A percentile compares a stretch with the other conserved stretches of the same genome.
phyloP scores from a whole-genome alignment of 2,888 invertebrate species.

The Quadriops clusia region DNA sequence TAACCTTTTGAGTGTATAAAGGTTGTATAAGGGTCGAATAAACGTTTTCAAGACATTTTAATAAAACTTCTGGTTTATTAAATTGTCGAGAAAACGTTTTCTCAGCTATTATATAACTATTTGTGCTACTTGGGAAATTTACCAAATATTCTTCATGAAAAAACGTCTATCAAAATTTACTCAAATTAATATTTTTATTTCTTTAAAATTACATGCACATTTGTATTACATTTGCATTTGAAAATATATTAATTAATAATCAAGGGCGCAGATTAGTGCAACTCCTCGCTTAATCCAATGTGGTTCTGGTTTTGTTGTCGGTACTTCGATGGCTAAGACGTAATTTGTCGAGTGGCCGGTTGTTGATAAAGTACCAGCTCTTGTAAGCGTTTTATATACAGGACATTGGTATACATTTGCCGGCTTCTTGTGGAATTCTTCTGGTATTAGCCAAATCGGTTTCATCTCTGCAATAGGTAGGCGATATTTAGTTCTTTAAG shows the following conservation, averaged over 20 bases:
- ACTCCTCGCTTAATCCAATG: conserved; percentile 55
- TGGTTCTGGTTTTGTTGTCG: conserved; percentile 40
- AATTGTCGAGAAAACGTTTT: no score
- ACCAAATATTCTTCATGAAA: no score
- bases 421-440: conserved; percentile 45
- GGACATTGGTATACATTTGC: conserved; percentile 46
- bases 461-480: conserved; percentile 46
- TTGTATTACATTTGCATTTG: not conserved
- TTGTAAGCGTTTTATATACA: conserved; percentile 51
- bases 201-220: not conserved
- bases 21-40: no score
- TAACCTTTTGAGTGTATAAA: no score
- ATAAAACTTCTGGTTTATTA: no score
- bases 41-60: no score
- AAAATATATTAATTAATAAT: conserved; percentile 32
- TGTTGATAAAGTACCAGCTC: conserved; percentile 52
- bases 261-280: conserved; percentile 44
- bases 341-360: conserved; percentile 61
- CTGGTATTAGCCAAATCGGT: conserved; percentile 56
- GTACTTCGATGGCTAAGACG: conserved; percentile 49
- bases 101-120: no score
- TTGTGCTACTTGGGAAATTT: no score
- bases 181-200: no score
- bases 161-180: no score
- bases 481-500: not conserved